Evolutionary conservation across 2,888 invertebrate species (phyloP).

Genomic region (Stramonita haemastoma): DNA sequence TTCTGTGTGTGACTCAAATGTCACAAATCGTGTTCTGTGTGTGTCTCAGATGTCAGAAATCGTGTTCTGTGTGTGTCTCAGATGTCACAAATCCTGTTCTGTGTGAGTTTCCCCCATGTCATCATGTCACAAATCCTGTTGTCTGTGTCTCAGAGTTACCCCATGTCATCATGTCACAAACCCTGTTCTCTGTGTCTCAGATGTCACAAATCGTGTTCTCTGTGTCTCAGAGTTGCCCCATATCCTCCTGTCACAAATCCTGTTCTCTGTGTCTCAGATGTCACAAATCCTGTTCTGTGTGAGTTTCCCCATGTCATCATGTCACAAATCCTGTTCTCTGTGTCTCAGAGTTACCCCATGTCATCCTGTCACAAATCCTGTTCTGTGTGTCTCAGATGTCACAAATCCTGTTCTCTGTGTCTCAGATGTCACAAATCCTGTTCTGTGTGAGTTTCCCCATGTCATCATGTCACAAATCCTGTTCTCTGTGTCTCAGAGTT

Average conservation of each 20-base stretch:
- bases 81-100: neutral
- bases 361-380: too few species aligned
- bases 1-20: neutral
- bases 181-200: neutral
- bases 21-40: neutral
- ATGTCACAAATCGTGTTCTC: constrained; percentile 12
- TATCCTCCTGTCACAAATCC: too few species aligned
- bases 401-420: too few species aligned
- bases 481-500: neutral
- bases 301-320: too few species aligned
- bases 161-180: neutral
- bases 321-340: too few species aligned
- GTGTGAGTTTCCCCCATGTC: too few species aligned
- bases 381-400: neutral
- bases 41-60: neutral
- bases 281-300: too few species aligned
- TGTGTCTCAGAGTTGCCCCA: too few species aligned
- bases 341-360: too few species aligned
- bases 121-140: constrained; percentile 18
- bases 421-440: too few species aligned
- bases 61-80: neutral
- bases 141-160: neutral
- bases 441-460: too few species aligned
- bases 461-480: neutral
- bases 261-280: too few species aligned